These are phyloP conservation scores for Luffia ferchaultella DNA, from an alignment of 2,888 invertebrate species.

Conservation along the genomic window DNA sequence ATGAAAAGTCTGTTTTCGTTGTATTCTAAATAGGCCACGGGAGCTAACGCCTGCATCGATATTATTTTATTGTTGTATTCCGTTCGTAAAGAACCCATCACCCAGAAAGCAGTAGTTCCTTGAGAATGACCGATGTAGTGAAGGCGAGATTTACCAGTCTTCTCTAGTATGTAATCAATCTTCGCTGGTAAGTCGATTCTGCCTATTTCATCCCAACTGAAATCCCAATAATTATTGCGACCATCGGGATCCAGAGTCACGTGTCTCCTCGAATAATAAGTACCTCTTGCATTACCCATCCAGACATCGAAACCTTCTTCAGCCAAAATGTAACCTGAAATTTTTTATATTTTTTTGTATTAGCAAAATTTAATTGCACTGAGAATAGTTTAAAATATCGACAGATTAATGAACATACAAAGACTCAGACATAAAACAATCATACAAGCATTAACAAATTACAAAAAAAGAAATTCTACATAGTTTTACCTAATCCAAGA, in stretches of 20 bases:
- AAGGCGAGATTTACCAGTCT: conserved; percentile 18
- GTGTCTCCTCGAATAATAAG: conserved; percentile 13
- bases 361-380: too few species aligned
- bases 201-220: conserved; percentile 23
- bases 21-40: conserved; percentile 21
- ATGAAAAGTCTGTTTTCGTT: conserved; percentile 2
- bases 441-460: too few species aligned
- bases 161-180: conserved; percentile 23
- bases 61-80: conserved; percentile 26
- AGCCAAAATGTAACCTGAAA: conserved; percentile 14
- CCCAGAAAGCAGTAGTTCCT: conserved; percentile 18
- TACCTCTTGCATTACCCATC: conserved; percentile 16
- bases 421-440: too few species aligned
- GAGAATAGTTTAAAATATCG: too few species aligned
- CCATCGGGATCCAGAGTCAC: conserved; percentile 18
- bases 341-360: too few species aligned
- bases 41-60: conserved; percentile 22
- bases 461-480: too few species aligned
- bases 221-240: conserved; percentile 22
- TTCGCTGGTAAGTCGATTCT: conserved; percentile 21
- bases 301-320: conserved; percentile 21
- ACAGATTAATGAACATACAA: too few species aligned
- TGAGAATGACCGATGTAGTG: conserved; percentile 24
- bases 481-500: conserved; percentile 66
- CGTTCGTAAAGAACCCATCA: conserved; percentile 22